These are phyloP conservation scores for Rhinoraja longicauda DNA, from an alignment of 2,797 vertebrate species.

Conservation along the genomic window DNA sequence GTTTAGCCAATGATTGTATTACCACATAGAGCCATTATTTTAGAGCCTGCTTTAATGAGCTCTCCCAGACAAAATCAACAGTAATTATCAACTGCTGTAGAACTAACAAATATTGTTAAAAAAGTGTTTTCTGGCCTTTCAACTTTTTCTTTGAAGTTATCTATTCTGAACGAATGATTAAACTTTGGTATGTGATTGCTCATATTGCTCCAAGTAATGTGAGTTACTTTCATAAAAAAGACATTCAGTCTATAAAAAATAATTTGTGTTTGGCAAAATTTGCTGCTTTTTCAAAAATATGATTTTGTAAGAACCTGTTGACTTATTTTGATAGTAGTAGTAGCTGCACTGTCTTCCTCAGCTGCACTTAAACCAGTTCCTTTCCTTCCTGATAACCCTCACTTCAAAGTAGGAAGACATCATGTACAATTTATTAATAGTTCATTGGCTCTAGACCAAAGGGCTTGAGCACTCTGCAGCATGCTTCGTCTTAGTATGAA, in stretches of 20 bases:
- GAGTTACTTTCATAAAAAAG: conserved; percentile 46
- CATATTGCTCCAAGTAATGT: conserved; percentile 27
- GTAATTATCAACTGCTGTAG: neutral
- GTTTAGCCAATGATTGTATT: neutral
- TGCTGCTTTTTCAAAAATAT: conserved; percentile 65
- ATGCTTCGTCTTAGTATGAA: conserved; percentile 95
- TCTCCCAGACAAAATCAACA: neutral
- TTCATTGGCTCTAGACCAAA: conserved; percentile 89
- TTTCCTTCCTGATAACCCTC: conserved; percentile 80
- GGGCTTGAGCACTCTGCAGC: conserved; percentile 88
- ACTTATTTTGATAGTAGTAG: conserved; percentile 83
- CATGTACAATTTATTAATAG: conserved; percentile 99
- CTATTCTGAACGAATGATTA: conserved; percentile 47
- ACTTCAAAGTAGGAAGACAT: conserved; percentile 99
- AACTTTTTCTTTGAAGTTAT: neutral
- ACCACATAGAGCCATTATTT: neutral
- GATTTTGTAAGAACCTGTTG: conserved; percentile 68
- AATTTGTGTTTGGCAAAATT: conserved; percentile 66
- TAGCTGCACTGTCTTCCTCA: conserved; percentile 79
- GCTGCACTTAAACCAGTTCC: conserved; percentile 84
- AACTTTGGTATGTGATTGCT: conserved; percentile 51
- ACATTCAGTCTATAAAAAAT: conserved; percentile 61
- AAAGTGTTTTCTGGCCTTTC: neutral
- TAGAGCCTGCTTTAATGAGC: neutral
- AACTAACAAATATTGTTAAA: neutral